Conservation (phyloP, 2,113 vertebrate species). For the Scytalopus superciliaris region DNA sequence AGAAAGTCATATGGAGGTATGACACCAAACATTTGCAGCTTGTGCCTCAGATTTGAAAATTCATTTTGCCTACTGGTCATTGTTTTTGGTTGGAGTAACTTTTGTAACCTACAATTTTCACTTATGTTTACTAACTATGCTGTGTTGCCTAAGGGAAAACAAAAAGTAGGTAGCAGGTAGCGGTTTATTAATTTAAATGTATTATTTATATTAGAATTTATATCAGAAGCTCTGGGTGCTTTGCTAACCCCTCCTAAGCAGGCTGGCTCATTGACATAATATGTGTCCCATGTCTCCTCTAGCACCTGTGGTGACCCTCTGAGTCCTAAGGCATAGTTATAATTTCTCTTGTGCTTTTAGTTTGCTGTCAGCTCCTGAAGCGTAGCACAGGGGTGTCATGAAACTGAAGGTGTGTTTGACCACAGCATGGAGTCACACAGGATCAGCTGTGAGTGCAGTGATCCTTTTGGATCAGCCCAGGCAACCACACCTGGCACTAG, state of each 20-base stretch:
- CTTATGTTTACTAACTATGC: background rate
- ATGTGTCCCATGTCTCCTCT: background rate
- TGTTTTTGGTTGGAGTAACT: background rate
- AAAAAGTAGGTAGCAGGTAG: background rate
- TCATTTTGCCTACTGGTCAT: background rate
- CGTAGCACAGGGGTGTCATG: background rate
- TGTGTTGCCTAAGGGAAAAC: background rate
- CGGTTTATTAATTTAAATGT: background rate
- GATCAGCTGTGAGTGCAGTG: background rate
- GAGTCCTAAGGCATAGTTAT: background rate
- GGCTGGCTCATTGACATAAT: background rate
- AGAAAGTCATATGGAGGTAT: background rate
- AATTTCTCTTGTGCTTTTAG: background rate
- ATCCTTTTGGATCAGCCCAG: background rate
- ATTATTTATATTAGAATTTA: background rate
- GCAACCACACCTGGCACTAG: background rate
- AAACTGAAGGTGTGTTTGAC: background rate
- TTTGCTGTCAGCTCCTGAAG: background rate
- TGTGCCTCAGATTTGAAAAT: background rate
- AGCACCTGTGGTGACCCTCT: background rate
- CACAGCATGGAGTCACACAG: background rate
- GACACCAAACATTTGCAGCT: background rate
- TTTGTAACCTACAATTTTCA: background rate
- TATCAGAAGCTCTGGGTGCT: background rate
- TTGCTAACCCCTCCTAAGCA: background rate